Evolutionary conservation across 2,888 invertebrate species (phyloP).

Genomic region (Drosophila lutescens): DNA sequence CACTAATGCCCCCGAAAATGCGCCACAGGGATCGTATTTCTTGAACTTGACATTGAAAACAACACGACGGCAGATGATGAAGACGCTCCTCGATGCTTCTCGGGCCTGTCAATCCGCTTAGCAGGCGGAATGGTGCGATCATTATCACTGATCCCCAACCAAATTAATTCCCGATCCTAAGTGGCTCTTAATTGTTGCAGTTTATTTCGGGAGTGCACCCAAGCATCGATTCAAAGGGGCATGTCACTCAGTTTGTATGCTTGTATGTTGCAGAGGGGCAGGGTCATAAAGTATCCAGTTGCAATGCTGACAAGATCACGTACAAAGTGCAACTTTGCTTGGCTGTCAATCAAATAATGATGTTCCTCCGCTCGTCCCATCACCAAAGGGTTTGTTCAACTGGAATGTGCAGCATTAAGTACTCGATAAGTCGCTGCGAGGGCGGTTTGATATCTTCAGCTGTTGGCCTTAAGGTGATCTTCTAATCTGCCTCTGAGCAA

Average conservation of each 20-base stretch:
- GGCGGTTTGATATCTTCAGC: slow-evolving; percentile 23
- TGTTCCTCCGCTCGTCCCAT: slow-evolving; percentile 10
- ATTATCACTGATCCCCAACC: slow-evolving; percentile 61
- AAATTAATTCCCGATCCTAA: slow-evolving; percentile 61
- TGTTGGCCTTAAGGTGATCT: slow-evolving; percentile 3
- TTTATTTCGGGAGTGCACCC: slow-evolving; percentile 67
- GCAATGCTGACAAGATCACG: slow-evolving; percentile 77
- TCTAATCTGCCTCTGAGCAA: background rate
- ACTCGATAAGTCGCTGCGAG: slow-evolving; percentile 20
- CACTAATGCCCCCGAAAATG: slow-evolving; percentile 34
- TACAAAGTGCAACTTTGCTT: slow-evolving; percentile 65
- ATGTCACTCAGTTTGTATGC: slow-evolving; percentile 30
- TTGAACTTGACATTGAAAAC: slow-evolving; percentile 73
- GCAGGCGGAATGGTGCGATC: slow-evolving; percentile 27
- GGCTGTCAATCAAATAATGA: slow-evolving; percentile 66
- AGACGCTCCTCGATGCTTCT: slow-evolving; percentile 10
- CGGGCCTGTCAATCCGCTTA: slow-evolving; percentile 40
- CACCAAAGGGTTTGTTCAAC: slow-evolving; percentile 53
- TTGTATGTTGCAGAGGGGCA: background rate
- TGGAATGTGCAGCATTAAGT: slow-evolving; percentile 43
- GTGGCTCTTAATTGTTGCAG: slow-evolving; percentile 67
- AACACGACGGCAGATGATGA: slow-evolving; percentile 22
- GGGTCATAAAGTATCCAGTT: slow-evolving; percentile 66
- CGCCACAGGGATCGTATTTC: slow-evolving; percentile 62
- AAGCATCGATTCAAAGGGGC: slow-evolving; percentile 43